These are phyloP conservation scores for Eupithecia subumbrata DNA, from an alignment of 2,888 invertebrate species.

Conservation along the genomic window DNA sequence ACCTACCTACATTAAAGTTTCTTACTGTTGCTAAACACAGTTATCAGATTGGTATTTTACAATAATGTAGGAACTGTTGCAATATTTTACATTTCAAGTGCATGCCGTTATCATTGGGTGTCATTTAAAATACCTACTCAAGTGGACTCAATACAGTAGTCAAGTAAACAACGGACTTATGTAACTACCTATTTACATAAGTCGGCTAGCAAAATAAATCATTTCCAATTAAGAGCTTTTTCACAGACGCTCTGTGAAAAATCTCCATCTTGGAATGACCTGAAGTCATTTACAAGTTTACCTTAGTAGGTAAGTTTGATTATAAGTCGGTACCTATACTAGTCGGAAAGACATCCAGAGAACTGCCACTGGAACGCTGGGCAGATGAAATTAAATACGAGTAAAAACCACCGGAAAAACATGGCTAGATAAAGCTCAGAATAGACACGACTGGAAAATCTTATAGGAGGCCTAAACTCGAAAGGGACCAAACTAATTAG, in stretches of 20 bases:
- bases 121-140: background rate
- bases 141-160: background rate
- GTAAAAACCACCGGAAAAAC: too few species aligned
- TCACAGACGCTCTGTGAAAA: background rate
- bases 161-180: background rate
- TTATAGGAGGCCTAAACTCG: too few species aligned
- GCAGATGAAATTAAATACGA: too few species aligned
- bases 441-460: too few species aligned
- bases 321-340: too few species aligned
- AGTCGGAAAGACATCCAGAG: too few species aligned
- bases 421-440: too few species aligned
- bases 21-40: background rate
- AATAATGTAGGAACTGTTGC: background rate
- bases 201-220: background rate
- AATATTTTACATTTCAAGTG: slow-evolving; percentile 1
- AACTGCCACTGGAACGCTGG: too few species aligned
- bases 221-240: background rate
- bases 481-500: too few species aligned
- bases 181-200: background rate
- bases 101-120: background rate
- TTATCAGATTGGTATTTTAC: background rate
- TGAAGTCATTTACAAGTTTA: background rate
- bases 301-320: background rate
- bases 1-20: background rate
- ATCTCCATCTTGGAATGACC: background rate